phyloP scores from a whole-genome alignment of 2,888 invertebrate genomes.

The Melinaea marsaeus region DNA sequence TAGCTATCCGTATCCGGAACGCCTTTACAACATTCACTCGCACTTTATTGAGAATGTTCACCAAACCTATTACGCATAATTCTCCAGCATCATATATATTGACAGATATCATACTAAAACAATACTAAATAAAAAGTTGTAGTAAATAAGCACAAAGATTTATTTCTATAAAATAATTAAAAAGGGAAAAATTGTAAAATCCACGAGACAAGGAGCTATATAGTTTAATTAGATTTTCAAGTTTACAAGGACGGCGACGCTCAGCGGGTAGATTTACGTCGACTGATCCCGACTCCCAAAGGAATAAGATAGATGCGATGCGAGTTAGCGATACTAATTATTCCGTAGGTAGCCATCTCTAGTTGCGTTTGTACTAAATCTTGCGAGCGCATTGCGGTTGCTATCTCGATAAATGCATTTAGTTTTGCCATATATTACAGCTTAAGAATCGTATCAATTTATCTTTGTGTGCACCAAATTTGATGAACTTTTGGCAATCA shows the following conservation, averaged over 20 bases:
- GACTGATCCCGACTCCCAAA: constrained; percentile 71
- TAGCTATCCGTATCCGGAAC: constrained; percentile 51
- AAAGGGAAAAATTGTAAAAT: constrained; percentile 67
- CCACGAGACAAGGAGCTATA: constrained; percentile 55
- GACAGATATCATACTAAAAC: neutral
- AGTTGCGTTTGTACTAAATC: constrained; percentile 32
- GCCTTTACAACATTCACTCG: constrained; percentile 71
- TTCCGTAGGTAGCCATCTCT: constrained; percentile 58
- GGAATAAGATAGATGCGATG: constrained; percentile 74
- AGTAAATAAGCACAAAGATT: constrained; percentile 3
- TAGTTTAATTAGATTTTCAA: constrained; percentile 78
- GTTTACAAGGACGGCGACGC: constrained; percentile 75
- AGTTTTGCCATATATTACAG: neutral
- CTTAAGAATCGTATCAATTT: constrained; percentile 6
- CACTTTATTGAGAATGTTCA: constrained; percentile 61
- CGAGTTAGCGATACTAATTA: constrained; percentile 76
- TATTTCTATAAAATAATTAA: constrained; percentile 37
- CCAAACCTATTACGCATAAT: constrained; percentile 36
- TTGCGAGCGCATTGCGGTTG: constrained; percentile 12
- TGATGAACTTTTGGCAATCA: constrained; percentile 12
- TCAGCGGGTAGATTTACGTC: constrained; percentile 76
- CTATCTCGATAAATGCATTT: too few species aligned
- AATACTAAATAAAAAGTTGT: neutral
- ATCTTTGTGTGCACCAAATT: constrained; percentile 13
- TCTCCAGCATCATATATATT: constrained; percentile 10